Base-by-base conservation (phyloP, 2,797 vertebrate species). In the Myotis myotis region DNA sequence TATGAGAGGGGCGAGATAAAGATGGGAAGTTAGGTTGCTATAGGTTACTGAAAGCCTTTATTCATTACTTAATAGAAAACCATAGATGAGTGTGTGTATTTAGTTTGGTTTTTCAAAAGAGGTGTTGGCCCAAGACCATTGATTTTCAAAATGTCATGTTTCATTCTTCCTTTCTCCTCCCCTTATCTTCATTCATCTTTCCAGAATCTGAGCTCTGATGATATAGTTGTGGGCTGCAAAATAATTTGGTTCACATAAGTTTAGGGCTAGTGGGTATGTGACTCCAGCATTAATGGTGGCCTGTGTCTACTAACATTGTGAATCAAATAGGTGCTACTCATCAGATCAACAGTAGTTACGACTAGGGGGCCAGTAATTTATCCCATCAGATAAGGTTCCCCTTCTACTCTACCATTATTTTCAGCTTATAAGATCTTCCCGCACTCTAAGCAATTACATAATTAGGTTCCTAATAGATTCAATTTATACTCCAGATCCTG, bases 161-260 rank as follows among this genome's bases (percentile, higher is more conserved):
- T 53, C 85, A 23, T 62, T 83, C 57, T 96, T 60, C 30, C 60
- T 92, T 33, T 76, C 47, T 92, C 49, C 47, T 91, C 22, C n/a
- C 33, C 36, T 66, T 74, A 0, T 75, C 51, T 47, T 72, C 33
- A 53, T 85, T 79, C 12, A 74, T 92, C 85, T 85, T 93, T 53
- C 71, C 91, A 68, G 47, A 62, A 91, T 28, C 76, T 86, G 87
- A 95, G 55, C 49, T 94, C 49, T 60, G 33, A 33, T 55, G 19
- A 55, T 62, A 33, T 5, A 30, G 2, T 47, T 41, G 57, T 70
- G 36, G 76, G 20, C 72, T 78, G 75, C 64, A 94, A 88, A 81
- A 89, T 89, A 55, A 86, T 53, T 75, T 92, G n/a, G 20, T 36
- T 75, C 36, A 87, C 49, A 64, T 38, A 89, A 72, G 30, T 85